Base-by-base conservation (phyloP, 1,140 invertebrate genomes). In the Lepidurus couesii region DNA sequence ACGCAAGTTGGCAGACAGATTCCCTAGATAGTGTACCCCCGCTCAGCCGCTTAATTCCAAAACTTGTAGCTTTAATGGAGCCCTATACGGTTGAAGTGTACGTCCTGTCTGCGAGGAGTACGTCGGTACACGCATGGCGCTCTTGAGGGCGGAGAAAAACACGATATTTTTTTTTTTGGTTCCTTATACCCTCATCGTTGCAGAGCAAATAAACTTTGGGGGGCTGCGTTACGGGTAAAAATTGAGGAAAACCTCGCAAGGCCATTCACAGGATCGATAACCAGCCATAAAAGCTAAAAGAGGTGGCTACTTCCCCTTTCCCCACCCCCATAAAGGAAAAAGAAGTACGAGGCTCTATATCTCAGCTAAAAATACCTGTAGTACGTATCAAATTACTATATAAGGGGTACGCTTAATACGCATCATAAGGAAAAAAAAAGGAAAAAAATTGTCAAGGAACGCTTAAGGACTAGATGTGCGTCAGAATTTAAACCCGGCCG, bases 191-290 rank as follows among this genome's bases (percentile, higher is more conserved):
- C 53, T n/a, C 9, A n/a, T 65, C 6, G 53, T 21, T 21, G 6
- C 53, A 7, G 53, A 65, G 53, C 53, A 13, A 65, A 65, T 65
- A 65, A 21, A 65, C 21, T 16, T 65, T 65, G 53, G 7, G 16
- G 53, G 10, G 10, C 10, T 47, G 10, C 10, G 45, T 11, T 11
- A 47, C 1, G 45, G 53, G 53, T 7, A 9, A 65, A 65, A 65
- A 65, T 16, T 9, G 53, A 65, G 21, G 13, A 13, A 21, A 65
- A 65, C 53, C 53, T 65, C 53, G n/a, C 53, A 65, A 65, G 53
- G 53, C 53, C 53, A 65, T 65, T 65, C 21, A 21, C 53, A 65
- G n/a, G 53, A 65, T 65, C 53, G 53, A 65, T 65, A 65, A 65
- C 34, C 34, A 34, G 34, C 34, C 3, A 34, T 34, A 34, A 34